These are phyloP conservation scores for Boloria selene DNA, from an alignment of 2,888 invertebrate genomes.

Conservation along the genomic window DNA sequence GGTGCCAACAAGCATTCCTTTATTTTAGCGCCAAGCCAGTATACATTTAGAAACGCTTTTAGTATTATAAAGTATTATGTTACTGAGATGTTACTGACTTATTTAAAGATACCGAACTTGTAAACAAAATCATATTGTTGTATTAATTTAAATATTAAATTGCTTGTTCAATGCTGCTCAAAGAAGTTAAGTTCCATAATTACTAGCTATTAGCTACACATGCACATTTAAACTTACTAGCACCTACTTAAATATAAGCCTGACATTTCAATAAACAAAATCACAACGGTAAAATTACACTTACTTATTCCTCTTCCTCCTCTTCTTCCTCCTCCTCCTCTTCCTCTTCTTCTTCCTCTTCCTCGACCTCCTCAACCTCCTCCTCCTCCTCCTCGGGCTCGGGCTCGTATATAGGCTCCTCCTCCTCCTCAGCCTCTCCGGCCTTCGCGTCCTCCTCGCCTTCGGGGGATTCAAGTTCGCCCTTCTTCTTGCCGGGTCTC, in stretches of 20 bases:
- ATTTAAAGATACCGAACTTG: neutral
- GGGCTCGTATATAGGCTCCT: constrained; percentile 85
- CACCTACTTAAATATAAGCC: neutral
- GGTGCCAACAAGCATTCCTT: constrained; percentile 9
- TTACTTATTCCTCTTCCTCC: constrained; percentile 82
- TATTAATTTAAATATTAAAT: too few species aligned
- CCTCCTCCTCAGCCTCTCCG: constrained; percentile 85
- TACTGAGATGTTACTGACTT: constrained; percentile 11
- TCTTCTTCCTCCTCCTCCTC: constrained; percentile 88
- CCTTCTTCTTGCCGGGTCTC: constrained; percentile 95
- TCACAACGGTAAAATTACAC: constrained; percentile 30
- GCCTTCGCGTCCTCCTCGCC: constrained; percentile 94
- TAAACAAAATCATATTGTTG: too few species aligned
- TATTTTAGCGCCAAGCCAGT: constrained; percentile 21
- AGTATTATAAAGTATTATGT: neutral
- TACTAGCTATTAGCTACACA: too few species aligned
- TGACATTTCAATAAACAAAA: neutral
- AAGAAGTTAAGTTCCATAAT: neutral
- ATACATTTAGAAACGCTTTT: constrained; percentile 7
- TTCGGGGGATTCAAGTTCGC: constrained; percentile 94
- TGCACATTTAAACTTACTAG: too few species aligned
- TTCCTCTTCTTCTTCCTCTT: constrained; percentile 89
- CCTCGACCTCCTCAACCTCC: constrained; percentile 86
- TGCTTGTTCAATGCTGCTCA: neutral
- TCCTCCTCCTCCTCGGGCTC: constrained; percentile 90